phyloP scores from a whole-genome alignment of 2,888 invertebrate species.

The Noctuana brunneofusca region DNA sequence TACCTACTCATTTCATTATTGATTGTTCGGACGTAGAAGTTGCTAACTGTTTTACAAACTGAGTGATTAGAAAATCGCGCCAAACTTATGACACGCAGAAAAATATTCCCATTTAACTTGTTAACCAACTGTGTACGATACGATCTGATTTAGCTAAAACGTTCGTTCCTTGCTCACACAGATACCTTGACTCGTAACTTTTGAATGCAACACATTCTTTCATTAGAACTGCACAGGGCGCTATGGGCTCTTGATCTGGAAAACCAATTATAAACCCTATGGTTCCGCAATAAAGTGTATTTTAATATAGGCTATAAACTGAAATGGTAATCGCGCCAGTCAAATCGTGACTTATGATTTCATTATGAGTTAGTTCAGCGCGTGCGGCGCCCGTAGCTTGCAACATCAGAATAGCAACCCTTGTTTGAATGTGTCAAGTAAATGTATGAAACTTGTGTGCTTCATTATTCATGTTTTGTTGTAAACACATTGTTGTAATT shows the following conservation, averaged over 20 bases:
- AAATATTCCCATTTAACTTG: slow-evolving; percentile 10
- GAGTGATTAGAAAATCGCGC: not conserved
- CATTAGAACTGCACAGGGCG: slow-evolving; percentile 38
- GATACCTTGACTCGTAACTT: slow-evolving; percentile 42
- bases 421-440: slow-evolving; percentile 20
- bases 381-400: slow-evolving; percentile 53
- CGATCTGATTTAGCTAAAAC: slow-evolving; percentile 27
- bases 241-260: not conserved
- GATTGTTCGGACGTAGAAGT: too few relatives aligned
- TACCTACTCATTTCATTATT: too few relatives aligned
- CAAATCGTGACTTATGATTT: slow-evolving; percentile 70
- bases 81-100: slow-evolving; percentile 9
- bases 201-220: slow-evolving; percentile 43
- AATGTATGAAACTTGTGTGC: slow-evolving; percentile 1
- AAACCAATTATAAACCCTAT: slow-evolving; percentile 11
- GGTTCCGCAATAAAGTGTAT: not conserved
- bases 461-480: slow-evolving; percentile 10
- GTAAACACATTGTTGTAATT: slow-evolving; percentile 15
- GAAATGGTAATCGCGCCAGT: slow-evolving; percentile 44
- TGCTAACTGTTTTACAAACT: too few relatives aligned
- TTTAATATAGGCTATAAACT: slow-evolving; percentile 13
- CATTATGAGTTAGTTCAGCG: slow-evolving; percentile 52
- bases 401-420: slow-evolving; percentile 43
- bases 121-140: slow-evolving; percentile 17
- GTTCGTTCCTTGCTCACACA: slow-evolving; percentile 13